These are phyloP conservation scores for Lampris incognitus DNA, from an alignment of 2,113 vertebrate genomes.

Conservation along the genomic window DNA sequence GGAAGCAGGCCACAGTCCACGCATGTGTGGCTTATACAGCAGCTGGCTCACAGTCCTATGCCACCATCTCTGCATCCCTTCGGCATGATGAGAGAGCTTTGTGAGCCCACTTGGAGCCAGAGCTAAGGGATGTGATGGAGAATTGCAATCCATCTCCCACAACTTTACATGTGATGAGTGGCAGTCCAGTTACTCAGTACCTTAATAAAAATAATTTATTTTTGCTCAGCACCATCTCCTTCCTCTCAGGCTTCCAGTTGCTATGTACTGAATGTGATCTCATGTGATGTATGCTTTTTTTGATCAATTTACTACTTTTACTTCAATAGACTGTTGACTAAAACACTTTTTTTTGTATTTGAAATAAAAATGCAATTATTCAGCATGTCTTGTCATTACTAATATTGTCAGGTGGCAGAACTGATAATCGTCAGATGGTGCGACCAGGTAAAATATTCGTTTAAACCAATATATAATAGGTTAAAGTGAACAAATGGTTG, in stretches of 20 bases:
- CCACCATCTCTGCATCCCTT: too few species aligned
- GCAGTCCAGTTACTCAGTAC: slow-evolving; percentile 27
- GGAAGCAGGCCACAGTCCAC: too few species aligned
- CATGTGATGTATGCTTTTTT: not conserved
- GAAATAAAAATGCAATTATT: not conserved
- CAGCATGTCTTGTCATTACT: slow-evolving; percentile 5
- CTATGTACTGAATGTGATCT: not conserved
- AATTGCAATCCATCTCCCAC: slow-evolving; percentile 17
- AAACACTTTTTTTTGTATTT: slow-evolving; percentile 1
- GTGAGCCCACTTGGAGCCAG: slow-evolving; percentile 2
- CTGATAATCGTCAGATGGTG: too few species aligned
- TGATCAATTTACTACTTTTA: slow-evolving; percentile 6
- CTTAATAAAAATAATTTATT: slow-evolving; percentile 16
- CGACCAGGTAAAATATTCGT: too few species aligned
- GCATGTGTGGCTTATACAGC: too few species aligned
- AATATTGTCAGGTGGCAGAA: not conserved
- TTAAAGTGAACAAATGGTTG: too few species aligned
- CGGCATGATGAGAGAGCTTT: too few species aligned
- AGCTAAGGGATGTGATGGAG: slow-evolving; percentile 11
- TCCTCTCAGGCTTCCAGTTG: slow-evolving; percentile 20
- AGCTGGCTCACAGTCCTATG: too few species aligned
- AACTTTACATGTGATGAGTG: slow-evolving; percentile 22
- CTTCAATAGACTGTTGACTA: slow-evolving; percentile 1
- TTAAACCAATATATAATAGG: too few species aligned
- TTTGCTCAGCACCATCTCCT: slow-evolving; percentile 21